phyloP scores from a whole-genome alignment of 2,888 invertebrate species.

The Dyspetes luteomarginatus region DNA sequence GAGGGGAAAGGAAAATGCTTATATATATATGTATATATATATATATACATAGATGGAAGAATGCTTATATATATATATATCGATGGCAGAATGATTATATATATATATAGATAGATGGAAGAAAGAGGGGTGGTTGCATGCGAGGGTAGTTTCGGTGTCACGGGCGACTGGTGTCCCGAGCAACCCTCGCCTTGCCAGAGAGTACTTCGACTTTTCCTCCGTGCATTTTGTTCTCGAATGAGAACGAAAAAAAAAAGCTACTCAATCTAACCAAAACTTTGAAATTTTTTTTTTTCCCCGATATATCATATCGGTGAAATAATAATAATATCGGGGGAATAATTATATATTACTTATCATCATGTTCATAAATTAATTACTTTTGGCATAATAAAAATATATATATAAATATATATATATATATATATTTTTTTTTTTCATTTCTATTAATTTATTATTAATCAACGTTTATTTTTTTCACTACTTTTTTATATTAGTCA shows the following conservation, averaged over 20 bases:
- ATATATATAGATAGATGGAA: slow-evolving; percentile 5
- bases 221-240: slow-evolving; percentile 16
- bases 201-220: slow-evolving; percentile 39
- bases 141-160: slow-evolving; percentile 65
- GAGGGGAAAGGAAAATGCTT: not conserved
- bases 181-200: slow-evolving; percentile 52
- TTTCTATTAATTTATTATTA: too few species aligned
- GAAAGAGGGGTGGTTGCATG: slow-evolving; percentile 50
- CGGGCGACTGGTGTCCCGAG: slow-evolving; percentile 50
- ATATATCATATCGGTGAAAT: too few species aligned
- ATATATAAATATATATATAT: too few species aligned
- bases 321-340: too few species aligned
- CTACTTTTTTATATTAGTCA: too few species aligned
- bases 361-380: too few species aligned
- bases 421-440: too few species aligned
- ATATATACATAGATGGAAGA: not conserved
- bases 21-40: not conserved
- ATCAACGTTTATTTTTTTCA: too few species aligned
- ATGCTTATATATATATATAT: not conserved
- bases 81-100: not conserved
- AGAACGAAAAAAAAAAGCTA: slow-evolving; percentile 18
- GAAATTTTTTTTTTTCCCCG: too few species aligned
- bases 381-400: too few species aligned
- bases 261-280: too few species aligned
- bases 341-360: too few species aligned